phyloP scores from a whole-genome alignment of 2,113 vertebrate species.

The Mesocricetus auratus region DNA sequence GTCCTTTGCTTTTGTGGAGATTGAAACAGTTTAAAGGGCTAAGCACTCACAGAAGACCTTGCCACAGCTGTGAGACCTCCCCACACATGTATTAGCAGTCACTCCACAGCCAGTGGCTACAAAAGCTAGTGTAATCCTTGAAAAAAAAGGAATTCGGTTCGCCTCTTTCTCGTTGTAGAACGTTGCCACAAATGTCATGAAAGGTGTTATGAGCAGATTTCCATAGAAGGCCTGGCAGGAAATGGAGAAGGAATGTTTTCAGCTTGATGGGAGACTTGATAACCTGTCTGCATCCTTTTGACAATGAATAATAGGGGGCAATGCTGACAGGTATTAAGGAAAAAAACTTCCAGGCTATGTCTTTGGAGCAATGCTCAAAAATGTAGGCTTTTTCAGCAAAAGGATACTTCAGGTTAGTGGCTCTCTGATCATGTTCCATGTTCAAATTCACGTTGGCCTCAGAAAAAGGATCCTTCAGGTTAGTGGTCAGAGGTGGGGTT shows the following conservation, averaged over 20 bases:
- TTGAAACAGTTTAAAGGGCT: conserved; percentile 13
- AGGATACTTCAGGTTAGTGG: not conserved
- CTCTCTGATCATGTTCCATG: not conserved
- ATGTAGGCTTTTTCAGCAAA: not conserved
- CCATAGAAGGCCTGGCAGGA: conserved; percentile 55
- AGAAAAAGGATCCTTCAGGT: not conserved
- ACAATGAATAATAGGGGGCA: not conserved
- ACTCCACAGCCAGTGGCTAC: not conserved
- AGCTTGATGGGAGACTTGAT: not conserved
- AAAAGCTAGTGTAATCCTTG: not conserved
- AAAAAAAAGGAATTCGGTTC: conserved; percentile 39
- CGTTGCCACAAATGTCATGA: conserved; percentile 73
- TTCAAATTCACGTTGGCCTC: not conserved
- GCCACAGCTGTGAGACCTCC: not conserved
- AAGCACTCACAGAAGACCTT: not conserved
- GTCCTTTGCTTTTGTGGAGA: not conserved
- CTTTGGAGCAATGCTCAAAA: not conserved
- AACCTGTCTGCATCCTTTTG: not conserved
- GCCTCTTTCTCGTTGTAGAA: conserved; percentile 61
- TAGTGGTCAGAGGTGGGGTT: not conserved
- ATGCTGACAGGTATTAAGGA: not conserved
- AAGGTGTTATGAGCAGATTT: conserved; percentile 62
- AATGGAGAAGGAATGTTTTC: conserved; percentile 59
- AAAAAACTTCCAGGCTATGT: not conserved
- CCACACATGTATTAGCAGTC: accelerated